Base-by-base conservation (phyloP, 2,113 vertebrate species). In the Acinonyx jubatus region DNA sequence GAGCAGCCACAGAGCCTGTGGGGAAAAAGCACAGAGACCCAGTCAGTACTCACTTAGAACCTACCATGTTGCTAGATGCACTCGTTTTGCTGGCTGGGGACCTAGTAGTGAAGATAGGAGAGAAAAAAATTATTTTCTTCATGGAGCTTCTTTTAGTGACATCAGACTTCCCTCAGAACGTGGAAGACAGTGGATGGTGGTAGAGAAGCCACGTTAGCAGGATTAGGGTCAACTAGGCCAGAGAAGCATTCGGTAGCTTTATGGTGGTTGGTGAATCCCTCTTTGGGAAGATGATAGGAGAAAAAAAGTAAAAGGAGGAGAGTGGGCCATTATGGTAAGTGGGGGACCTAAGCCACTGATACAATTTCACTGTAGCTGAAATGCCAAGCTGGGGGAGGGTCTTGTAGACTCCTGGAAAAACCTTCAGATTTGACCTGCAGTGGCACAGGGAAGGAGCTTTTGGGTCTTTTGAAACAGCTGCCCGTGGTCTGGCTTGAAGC, bases 1-100 rank as follows among this genome's bases (percentile, higher is more conserved):
- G 83, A 63, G 25, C 96, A 89, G 80, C 90, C 55, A 36, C 63
- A 48, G 16, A 97, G 94, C n/a, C 96, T 94, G 91, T 12, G 1
- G 73, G 25, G 15, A 41, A n/a, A 76, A 73, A 21, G 61, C 11
- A 55, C 7, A 73, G 45, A 52, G 41, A 29, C 12, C n/a, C 33
- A 18, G 10, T 25, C 31, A 13, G 31, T n/a, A 27, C 66, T 66
- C 9, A n/a, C 0, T 8, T 4, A 63, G 68, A 8, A 18, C 21
- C 38, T 61, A 5, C 36, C 0, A 0, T 25, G 27, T 7, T 23
- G 36, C 36, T 36, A 36, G 36, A 36, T 36, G 16, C 41, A 15
- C 21, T 12, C 11, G 19, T 23, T 23, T 36, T 48, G 15, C 10
- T 31, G 27, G 31, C n/a, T 55, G n/a, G 25, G 3, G 41, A 78